A percentile compares a stretch with the other conserved stretches of the same genome.
Conservation (phyloP, 2,113 vertebrate genomes). For the Actinemys pallida region DNA sequence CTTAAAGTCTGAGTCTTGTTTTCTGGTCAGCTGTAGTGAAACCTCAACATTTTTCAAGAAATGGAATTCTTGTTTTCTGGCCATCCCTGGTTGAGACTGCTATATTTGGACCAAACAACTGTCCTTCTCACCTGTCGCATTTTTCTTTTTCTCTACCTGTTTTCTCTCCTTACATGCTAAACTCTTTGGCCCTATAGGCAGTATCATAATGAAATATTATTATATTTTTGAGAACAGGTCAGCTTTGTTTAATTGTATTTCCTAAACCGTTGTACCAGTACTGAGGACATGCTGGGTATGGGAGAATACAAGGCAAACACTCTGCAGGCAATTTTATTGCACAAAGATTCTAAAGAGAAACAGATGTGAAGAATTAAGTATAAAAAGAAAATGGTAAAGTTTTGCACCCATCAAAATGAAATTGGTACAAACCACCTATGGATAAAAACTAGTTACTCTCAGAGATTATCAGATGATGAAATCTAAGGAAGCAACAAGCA, state of each 20-base stretch:
- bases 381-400: background rate
- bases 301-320: background rate
- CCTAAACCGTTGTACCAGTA: background rate
- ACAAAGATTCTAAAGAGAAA: background rate
- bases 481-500: background rate
- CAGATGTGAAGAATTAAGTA: background rate
- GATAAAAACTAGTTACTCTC: background rate
- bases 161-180: background rate
- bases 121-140: background rate
- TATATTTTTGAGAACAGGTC: background rate
- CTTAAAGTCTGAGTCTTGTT: too few species aligned
- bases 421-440: background rate
- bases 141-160: background rate
- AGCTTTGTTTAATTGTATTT: background rate
- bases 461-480: background rate
- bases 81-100: background rate
- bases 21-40: too few species aligned
- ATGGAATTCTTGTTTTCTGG: background rate
- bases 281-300: background rate
- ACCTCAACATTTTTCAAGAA: background rate
- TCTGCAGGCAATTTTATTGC: background rate
- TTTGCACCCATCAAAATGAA: background rate
- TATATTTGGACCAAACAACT: background rate
- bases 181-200: background rate
- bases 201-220: background rate